Base-by-base conservation (phyloP, 2,888 invertebrate species). In the Ophion costatus region DNA sequence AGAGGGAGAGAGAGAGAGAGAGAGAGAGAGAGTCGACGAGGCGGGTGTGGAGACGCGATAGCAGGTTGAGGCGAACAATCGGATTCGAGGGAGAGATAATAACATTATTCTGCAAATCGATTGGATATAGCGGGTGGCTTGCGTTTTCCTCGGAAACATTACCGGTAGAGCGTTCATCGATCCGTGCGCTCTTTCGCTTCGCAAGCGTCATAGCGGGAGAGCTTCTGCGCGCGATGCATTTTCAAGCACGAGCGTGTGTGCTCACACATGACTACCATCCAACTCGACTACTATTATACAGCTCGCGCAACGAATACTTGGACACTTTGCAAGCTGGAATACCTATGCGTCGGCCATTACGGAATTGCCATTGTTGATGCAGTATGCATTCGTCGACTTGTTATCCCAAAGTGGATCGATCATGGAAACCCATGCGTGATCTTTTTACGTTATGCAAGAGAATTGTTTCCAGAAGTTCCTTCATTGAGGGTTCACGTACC, bases 81-180 rank as follows among this genome's bases (percentile, higher is more conserved):
- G 79, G 82, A 84, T 84, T 82, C 82, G 71, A 79, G 82, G 75
- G 24, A 64, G 59, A 75, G 82, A 84, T 84, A 84, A 84, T 84
- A 79, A 82, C 82, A 82, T 84, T 84, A 84, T 84, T 84, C 75
- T 79, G 75, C 70, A 84, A 84, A 84, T 84, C 84, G 84, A 84
- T 84, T 84, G 84, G 70, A 71, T 61, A 79, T 51, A 20, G 75
- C 56, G 74, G 33, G 82, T 45, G 71, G 56, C 42, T 33, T 51
- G 64, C 51, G 56, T 57, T n/a, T 57, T 73, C 70, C 75, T 70
- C 79, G 79, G 75, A 79, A 76, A 84, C 84, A 79, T 84, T 82
- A 82, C 84, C 75, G 76, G 82, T 82, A 67, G 82, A 66, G 79
- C 79, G 66, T 51, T 79, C 70, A 84, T 84, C 84, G 84, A 84